These are phyloP conservation scores for Melitaea athalia DNA, from an alignment of 2,888 invertebrate species.

Conservation along the genomic window DNA sequence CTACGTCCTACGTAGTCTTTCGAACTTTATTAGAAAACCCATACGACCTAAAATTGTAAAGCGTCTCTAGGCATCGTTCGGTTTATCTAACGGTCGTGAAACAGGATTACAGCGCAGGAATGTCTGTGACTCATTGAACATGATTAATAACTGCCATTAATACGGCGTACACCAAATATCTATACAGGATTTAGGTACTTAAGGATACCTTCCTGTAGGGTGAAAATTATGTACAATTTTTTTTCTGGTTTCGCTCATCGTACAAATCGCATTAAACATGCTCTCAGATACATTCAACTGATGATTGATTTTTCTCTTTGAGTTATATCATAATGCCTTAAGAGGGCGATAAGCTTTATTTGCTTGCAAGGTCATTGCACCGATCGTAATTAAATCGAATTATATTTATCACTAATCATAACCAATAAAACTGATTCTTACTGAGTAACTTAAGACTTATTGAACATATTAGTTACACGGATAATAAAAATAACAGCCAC, in stretches of 20 bases:
- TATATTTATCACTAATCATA: background rate
- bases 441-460: background rate
- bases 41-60: constrained; percentile 12
- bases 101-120: constrained; percentile 41
- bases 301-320: constrained; percentile 47
- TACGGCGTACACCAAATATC: constrained; percentile 16
- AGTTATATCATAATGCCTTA: constrained; percentile 41
- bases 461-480: background rate
- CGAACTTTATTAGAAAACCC: constrained; percentile 4
- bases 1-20: background rate
- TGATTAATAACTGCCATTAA: constrained; percentile 49
- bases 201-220: constrained; percentile 1
- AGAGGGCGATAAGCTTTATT: constrained; percentile 24
- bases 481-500: background rate
- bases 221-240: constrained; percentile 30
- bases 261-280: constrained; percentile 38
- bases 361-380: background rate
- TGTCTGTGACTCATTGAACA: constrained; percentile 49
- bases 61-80: constrained; percentile 22
- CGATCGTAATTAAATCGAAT: background rate
- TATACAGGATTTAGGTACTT: constrained; percentile 19
- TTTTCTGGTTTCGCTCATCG: constrained; percentile 35
- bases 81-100: constrained; percentile 40
- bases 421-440: background rate
- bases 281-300: constrained; percentile 40